Conservation (phyloP, 1,140 invertebrate genomes). For the Hyles euphorbiae region DNA sequence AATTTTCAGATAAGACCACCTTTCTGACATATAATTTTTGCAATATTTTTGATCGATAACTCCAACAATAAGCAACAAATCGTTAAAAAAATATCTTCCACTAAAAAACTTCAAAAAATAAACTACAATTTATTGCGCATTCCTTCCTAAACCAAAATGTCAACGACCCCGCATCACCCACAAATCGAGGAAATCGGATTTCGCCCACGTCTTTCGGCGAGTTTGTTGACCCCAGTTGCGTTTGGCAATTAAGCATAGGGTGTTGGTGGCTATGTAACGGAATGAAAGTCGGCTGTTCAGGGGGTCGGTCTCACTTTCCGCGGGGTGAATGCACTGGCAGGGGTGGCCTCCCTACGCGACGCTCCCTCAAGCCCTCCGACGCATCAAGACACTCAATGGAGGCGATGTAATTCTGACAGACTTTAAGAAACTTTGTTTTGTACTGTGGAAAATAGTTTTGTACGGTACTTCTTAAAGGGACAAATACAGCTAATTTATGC, state of each 20-base stretch:
- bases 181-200: constrained; percentile 15
- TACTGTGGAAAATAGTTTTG: not conserved
- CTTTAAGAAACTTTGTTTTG: constrained; percentile 15
- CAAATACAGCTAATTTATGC: too few species aligned
- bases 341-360: constrained; percentile 49
- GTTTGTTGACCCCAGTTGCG: constrained; percentile 56
- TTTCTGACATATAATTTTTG: too few species aligned
- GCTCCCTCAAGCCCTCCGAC: constrained; percentile 41
- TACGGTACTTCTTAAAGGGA: too few species aligned
- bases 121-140: too few species aligned
- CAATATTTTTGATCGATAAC: too few species aligned
- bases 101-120: too few species aligned
- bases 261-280: constrained; percentile 53
- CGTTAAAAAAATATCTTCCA: too few species aligned
- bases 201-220: constrained; percentile 24
- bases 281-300: constrained; percentile 49
- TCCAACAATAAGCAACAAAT: too few species aligned
- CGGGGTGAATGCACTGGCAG: constrained; percentile 66
- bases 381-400: constrained; percentile 62
- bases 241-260: constrained; percentile 68
- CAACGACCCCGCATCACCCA: constrained; percentile 1
- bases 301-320: constrained; percentile 59
- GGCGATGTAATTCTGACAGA: constrained; percentile 28
- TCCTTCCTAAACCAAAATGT: not conserved
- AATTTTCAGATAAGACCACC: too few species aligned